Conservation (phyloP, 92 coral and sea anemone species). For the Parazoanthus darwini region DNA sequence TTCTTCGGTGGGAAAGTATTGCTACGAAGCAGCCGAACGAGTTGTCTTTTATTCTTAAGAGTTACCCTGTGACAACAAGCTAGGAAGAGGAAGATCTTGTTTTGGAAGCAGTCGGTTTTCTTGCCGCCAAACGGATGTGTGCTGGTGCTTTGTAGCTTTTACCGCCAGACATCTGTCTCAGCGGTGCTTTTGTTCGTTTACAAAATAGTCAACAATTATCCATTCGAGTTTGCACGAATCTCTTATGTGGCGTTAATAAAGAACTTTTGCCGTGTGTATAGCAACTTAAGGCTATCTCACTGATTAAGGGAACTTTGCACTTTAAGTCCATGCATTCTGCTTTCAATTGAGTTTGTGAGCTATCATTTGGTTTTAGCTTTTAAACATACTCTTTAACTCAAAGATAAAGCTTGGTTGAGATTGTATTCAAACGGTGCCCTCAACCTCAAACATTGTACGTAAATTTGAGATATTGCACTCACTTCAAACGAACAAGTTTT, state of each 20-base stretch:
- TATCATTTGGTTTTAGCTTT: too few relatives aligned
- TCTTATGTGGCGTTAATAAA: not conserved
- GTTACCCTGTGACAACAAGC: not conserved
- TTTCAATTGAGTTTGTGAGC: not conserved
- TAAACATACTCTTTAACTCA: not conserved
- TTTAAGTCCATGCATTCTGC: not conserved
- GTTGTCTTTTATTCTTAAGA: not conserved
- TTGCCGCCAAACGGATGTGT: conserved; percentile 39
- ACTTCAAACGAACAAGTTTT: too few relatives aligned
- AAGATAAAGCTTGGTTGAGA: too few relatives aligned
- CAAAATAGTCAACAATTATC: conserved; percentile 31
- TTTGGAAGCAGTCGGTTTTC: conserved; percentile 35
- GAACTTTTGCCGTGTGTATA: too few relatives aligned
- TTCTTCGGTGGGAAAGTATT: not conserved
- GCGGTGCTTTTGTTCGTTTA: conserved; percentile 21
- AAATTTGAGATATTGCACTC: too few relatives aligned
- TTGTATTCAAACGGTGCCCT: too few relatives aligned
- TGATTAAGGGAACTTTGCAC: not conserved
- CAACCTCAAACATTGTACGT: too few relatives aligned
- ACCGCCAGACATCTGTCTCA: conserved; percentile 44
- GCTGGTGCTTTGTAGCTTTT: conserved; percentile 17
- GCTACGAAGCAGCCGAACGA: not conserved
- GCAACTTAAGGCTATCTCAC: not conserved
- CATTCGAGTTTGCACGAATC: conserved; percentile 21
- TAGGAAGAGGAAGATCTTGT: not conserved